These are phyloP conservation scores for Drosophila sturtevanti DNA, from an alignment of 1,140 invertebrate species.

Conservation along the genomic window DNA sequence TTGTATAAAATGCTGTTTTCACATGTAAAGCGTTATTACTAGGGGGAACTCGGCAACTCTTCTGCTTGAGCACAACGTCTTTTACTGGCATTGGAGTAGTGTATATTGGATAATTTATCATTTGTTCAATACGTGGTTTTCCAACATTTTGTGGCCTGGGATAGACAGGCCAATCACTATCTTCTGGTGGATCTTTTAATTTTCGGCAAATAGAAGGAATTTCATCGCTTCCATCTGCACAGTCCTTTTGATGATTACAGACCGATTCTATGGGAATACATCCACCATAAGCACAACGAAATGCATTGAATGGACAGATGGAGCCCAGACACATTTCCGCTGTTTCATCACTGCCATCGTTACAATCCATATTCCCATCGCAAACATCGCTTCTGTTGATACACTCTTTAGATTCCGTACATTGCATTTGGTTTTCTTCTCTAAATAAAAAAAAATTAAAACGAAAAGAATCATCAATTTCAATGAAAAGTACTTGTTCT, in stretches of 20 bases:
- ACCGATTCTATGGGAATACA: conserved; percentile 84
- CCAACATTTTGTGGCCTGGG: neutral
- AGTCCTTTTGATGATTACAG: conserved; percentile 86
- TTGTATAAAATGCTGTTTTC: conserved; percentile 1
- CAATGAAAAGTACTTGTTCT: no score
- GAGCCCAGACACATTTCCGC: conserved; percentile 36
- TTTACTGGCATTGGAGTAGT: no score
- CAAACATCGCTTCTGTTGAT: conserved; percentile 47
- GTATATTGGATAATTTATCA: neutral
- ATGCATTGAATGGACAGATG: conserved; percentile 82
- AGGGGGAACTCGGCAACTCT: conserved; percentile 10
- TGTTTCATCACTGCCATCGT: conserved; percentile 86
- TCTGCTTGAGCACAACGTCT: neutral
- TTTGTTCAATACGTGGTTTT: neutral
- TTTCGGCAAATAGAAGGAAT: conserved; percentile 15
- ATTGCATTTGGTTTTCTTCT: neutral
- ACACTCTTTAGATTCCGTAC: conserved; percentile 28
- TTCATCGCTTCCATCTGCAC: conserved; percentile 89
- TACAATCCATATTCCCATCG: conserved; percentile 83
- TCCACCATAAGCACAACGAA: conserved; percentile 85
- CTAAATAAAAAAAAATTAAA: neutral
- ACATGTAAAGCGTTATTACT: neutral
- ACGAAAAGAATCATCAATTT: no score
- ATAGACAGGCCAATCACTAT: neutral
- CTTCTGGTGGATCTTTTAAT: neutral